Conservation (phyloP, 2,113 vertebrate genomes). For the Smithornis capensis region DNA sequence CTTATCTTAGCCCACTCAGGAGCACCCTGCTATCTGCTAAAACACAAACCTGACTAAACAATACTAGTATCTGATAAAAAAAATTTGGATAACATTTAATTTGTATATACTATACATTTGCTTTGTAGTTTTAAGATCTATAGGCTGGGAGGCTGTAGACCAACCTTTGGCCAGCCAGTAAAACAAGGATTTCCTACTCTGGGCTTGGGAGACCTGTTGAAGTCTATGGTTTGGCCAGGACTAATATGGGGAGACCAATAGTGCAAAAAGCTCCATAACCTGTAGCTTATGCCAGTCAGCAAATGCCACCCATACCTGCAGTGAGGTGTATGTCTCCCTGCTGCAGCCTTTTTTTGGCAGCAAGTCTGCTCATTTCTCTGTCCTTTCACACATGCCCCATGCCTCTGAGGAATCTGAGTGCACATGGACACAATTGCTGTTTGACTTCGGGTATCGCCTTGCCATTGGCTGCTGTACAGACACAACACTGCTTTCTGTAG, state of each 20-base stretch:
- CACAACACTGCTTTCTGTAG: neutral
- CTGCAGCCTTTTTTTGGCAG: neutral
- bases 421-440: neutral
- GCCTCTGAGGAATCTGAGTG: neutral
- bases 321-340: neutral
- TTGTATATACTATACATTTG: neutral
- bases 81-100: neutral
- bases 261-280: neutral
- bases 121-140: neutral
- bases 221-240: neutral
- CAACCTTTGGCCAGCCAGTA: neutral
- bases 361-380: neutral
- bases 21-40: neutral
- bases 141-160: neutral
- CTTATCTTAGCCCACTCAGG: neutral
- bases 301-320: neutral
- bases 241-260: rapidly evolving
- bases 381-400: neutral
- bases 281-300: neutral
- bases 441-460: neutral
- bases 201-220: neutral
- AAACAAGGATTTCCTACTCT: neutral
- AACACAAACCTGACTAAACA: neutral
- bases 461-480: neutral
- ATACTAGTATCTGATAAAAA: neutral